Percentiles rank a stretch among this genome's conserved stretches.
Conservation (phyloP, 1,140 invertebrate genomes). For the Pomphorhynchus laevis region DNA sequence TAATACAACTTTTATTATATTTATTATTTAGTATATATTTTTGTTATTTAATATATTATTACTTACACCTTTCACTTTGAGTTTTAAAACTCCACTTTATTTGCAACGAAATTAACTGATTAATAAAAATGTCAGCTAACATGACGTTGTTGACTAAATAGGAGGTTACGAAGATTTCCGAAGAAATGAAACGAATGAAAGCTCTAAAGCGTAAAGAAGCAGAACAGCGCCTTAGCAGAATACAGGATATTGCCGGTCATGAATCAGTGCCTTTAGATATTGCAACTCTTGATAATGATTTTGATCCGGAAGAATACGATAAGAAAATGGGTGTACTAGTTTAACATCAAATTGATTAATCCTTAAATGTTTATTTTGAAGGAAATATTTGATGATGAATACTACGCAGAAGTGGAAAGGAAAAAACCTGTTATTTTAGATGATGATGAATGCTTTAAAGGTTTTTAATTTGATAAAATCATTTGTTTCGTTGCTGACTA, state of each 20-base stretch:
- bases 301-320: conserved; percentile 57
- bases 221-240: conserved; percentile 41
- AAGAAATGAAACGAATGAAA: conserved; percentile 49
- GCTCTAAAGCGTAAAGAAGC: conserved; percentile 56
- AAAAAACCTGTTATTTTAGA: conserved; percentile 40
- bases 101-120: neutral
- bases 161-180: conserved; percentile 40
- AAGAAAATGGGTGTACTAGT: conserved; percentile 31
- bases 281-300: conserved; percentile 40
- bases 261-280: conserved; percentile 24
- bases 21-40: too few species aligned
- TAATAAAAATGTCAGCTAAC: neutral
- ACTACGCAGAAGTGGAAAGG: conserved; percentile 23
- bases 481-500: too few species aligned
- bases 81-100: too few species aligned
- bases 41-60: too few species aligned
- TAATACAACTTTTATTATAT: too few species aligned
- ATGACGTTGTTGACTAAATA: conserved; percentile 15
- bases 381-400: conserved; percentile 10
- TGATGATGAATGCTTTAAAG: conserved; percentile 38
- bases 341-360: neutral
- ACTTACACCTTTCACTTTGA: too few species aligned
- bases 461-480: too few species aligned
- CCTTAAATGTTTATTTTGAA: conserved; percentile 3
- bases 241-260: conserved; percentile 57